phyloP scores from a whole-genome alignment of 2,888 invertebrate genomes.

The Cerceris rybyensis region DNA sequence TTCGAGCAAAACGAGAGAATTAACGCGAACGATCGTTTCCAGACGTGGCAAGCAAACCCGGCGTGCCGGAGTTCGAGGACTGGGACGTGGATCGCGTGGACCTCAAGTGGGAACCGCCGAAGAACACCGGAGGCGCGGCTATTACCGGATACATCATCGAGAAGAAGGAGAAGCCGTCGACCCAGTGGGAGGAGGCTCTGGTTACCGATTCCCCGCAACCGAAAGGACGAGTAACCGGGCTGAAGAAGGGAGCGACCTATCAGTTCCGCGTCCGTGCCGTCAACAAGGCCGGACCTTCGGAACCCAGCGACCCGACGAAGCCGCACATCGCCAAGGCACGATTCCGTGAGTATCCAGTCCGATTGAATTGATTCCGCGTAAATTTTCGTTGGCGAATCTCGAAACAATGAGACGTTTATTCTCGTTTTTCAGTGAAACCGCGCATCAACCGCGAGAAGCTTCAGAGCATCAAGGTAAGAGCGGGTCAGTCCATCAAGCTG shows the following conservation, averaged over 20 bases:
- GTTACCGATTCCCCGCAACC: constrained; percentile 87
- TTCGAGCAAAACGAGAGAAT: not conserved
- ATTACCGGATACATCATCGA: constrained; percentile 94
- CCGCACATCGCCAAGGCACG: constrained; percentile 94
- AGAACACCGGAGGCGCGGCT: constrained; percentile 90
- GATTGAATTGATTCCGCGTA: not conserved
- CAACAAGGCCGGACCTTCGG: constrained; percentile 96
- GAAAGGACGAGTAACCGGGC: constrained; percentile 91
- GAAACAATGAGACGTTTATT: no score
- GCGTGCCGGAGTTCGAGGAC: constrained; percentile 92
- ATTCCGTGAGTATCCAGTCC: constrained; percentile 86
- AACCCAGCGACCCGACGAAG: constrained; percentile 94
- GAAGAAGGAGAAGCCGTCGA: constrained; percentile 91
- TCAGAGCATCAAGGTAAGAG: constrained; percentile 93
- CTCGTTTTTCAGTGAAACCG: constrained; percentile 91
- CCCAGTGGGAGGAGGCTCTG: constrained; percentile 90
- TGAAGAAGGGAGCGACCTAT: constrained; percentile 95
- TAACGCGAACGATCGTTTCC: not conserved
- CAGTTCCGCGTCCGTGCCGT: constrained; percentile 97
- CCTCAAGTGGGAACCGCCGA: constrained; percentile 91
- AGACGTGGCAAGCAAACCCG: constrained; percentile 94
- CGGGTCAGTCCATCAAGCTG: constrained; percentile 94
- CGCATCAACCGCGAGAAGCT: constrained; percentile 97
- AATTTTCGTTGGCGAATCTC: no score
- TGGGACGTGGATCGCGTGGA: constrained; percentile 95